Evolutionary conservation across 2,888 invertebrate species (phyloP).

Genomic region (Nezara viridula): DNA sequence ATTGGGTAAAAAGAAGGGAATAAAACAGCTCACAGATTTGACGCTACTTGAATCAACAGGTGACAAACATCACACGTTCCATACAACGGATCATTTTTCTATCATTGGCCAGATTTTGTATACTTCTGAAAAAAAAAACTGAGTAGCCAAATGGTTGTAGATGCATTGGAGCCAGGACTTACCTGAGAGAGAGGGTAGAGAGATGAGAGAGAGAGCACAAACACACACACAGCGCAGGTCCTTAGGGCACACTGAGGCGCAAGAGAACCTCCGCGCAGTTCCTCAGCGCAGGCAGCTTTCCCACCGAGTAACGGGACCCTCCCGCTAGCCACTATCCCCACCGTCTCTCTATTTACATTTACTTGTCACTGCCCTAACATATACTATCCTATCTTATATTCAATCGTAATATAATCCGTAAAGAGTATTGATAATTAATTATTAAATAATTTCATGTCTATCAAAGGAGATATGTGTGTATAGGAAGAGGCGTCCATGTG

Average conservation of each 20-base stretch:
- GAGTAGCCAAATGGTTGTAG: not conserved
- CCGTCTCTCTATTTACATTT: slow-evolving; percentile 36
- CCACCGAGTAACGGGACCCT: slow-evolving; percentile 53
- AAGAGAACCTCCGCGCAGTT: slow-evolving; percentile 43
- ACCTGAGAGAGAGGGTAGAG: not conserved
- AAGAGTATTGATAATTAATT: not conserved
- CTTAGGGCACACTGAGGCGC: slow-evolving; percentile 50
- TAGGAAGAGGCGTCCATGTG: not conserved
- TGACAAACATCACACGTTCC: not conserved
- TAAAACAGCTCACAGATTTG: not conserved
- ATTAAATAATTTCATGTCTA: not conserved
- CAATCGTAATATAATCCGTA: not conserved
- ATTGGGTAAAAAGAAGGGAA: not conserved
- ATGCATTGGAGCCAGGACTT: not conserved
- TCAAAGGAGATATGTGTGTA: not conserved
- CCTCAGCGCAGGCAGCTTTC: slow-evolving; percentile 52
- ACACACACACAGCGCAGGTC: slow-evolving; percentile 50
- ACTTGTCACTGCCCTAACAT: slow-evolving; percentile 11
- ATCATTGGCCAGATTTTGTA: not conserved
- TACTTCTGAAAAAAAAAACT: not conserved
- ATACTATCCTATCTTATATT: not conserved
- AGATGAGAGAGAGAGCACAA: slow-evolving; percentile 22
- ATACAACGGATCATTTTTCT: not conserved
- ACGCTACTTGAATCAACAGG: not conserved
- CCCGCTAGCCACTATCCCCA: slow-evolving; percentile 24